Evolutionary conservation across 2,888 invertebrate species (phyloP).

Genomic region (Dromius quadrimaculatus): DNA sequence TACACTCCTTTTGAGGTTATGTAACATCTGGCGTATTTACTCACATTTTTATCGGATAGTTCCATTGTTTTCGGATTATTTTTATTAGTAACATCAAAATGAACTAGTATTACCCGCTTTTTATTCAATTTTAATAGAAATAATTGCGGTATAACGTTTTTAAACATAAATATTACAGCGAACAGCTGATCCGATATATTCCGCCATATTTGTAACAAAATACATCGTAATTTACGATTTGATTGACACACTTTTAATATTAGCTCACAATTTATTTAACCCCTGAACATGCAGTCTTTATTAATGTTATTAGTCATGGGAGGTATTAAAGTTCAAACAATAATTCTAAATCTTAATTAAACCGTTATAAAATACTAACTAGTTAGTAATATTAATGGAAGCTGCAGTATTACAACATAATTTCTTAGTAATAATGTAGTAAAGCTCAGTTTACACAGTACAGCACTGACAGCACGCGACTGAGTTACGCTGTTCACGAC

Average conservation of each 20-base stretch:
- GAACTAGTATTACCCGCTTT: background rate
- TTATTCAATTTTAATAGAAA: background rate
- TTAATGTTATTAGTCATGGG: too few relatives aligned
- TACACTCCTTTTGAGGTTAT: slow-evolving; percentile 7
- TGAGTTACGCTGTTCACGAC: slow-evolving; percentile 40
- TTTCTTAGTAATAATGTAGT: slow-evolving; percentile 30
- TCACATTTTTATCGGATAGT: background rate
- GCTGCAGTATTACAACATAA: slow-evolving; percentile 24
- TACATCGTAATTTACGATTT: too few relatives aligned
- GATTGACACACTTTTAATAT: too few relatives aligned
- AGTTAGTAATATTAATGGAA: slow-evolving; percentile 6
- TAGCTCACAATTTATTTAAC: too few relatives aligned
- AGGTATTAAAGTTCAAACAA: too few relatives aligned
- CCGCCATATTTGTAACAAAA: too few relatives aligned
- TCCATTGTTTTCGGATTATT: background rate
- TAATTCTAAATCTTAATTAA: slow-evolving; percentile 11
- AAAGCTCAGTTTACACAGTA: slow-evolving; percentile 62
- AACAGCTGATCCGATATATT: too few relatives aligned
- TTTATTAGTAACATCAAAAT: background rate
- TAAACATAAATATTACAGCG: too few relatives aligned
- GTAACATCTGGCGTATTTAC: slow-evolving; percentile 2
- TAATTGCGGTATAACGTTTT: too few relatives aligned
- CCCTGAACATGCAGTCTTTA: too few relatives aligned
- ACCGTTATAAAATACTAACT: slow-evolving; percentile 12
- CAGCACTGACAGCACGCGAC: slow-evolving; percentile 36